Evolutionary conservation across 1,140 invertebrate genomes (phyloP).

Genomic region (Coenobita brevimanus): DNA sequence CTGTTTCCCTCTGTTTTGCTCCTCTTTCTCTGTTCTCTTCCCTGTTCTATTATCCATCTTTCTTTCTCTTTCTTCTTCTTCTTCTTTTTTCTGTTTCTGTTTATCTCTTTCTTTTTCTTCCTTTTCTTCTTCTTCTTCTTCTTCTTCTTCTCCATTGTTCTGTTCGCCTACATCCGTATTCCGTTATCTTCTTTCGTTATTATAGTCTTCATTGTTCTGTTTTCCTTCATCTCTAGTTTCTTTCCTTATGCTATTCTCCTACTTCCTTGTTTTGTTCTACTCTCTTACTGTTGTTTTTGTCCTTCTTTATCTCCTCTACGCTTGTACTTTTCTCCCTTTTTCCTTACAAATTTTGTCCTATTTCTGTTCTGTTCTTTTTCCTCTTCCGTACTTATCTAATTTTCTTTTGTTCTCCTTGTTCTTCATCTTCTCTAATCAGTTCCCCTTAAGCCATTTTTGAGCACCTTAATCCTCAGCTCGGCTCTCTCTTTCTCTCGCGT

Average conservation of each 20-base stretch:
- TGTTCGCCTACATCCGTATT: neutral
- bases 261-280: neutral
- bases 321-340: no score
- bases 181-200: neutral
- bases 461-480: no score
- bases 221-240: no score
- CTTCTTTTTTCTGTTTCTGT: neutral
- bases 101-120: neutral
- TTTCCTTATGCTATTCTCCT: neutral
- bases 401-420: no score
- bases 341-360: no score
- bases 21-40: neutral
- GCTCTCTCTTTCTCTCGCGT: conserved; percentile 12
- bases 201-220: neutral
- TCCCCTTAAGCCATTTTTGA: no score
- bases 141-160: neutral
- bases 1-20: neutral
- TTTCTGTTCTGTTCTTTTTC: no score
- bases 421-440: no score
- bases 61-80: neutral
- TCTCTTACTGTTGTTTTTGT: neutral
- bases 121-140: neutral
- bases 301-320: neutral
- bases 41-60: no score
- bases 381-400: no score